Conservation (phyloP, 2,888 invertebrate genomes). For the Monoplex corrugatus region DNA sequence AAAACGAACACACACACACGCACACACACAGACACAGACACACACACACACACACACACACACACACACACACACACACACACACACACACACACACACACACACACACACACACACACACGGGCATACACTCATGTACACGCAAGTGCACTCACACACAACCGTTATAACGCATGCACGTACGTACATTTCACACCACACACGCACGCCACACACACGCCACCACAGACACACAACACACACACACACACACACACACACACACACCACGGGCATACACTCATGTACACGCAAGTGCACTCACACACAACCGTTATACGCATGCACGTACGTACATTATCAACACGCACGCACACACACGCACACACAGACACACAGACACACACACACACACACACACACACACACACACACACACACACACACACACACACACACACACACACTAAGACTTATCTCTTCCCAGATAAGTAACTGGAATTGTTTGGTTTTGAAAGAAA, state of each 20-base stretch:
- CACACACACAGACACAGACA: background rate
- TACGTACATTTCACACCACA: too few relatives aligned
- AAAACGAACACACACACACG: background rate
- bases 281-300: background rate
- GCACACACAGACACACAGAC: background rate
- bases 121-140: background rate
- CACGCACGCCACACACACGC: background rate
- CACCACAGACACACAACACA: background rate
- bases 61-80: background rate
- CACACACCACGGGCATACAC: background rate
- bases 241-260: background rate
- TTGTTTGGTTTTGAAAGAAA: too few relatives aligned
- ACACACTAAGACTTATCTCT: background rate
- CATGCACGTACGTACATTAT: background rate
- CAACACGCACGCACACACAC: background rate
- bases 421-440: background rate
- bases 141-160: background rate
- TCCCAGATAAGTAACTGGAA: too few relatives aligned
- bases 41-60: background rate
- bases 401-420: slow-evolving; percentile 13
- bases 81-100: background rate
- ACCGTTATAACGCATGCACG: too few relatives aligned
- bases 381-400: slow-evolving; percentile 7
- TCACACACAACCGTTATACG: background rate
- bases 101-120: background rate